Evolutionary conservation across 1,140 invertebrate genomes (phyloP).

Genomic region (Ostrea edulis): DNA sequence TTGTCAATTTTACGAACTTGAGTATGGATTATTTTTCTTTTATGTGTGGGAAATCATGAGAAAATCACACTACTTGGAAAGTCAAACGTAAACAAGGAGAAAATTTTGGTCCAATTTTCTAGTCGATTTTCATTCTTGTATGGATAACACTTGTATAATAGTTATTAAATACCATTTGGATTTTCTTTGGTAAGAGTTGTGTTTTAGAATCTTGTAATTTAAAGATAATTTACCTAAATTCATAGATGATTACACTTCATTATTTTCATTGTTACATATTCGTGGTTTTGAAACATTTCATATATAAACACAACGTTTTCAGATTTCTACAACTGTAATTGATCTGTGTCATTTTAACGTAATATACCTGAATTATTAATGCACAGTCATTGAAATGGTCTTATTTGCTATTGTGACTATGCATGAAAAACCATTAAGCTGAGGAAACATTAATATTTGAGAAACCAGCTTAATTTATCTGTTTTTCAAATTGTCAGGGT

Average conservation of each 20-base stretch:
- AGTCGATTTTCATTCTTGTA: background rate
- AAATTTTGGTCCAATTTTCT: background rate
- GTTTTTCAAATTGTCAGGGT: background rate
- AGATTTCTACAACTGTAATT: background rate
- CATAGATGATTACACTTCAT: background rate
- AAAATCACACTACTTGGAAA: conserved; percentile 19
- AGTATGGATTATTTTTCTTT: conserved; percentile 17
- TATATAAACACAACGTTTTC: conserved; percentile 7
- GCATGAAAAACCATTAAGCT: background rate
- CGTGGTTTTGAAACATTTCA: background rate
- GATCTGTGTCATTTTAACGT: conserved; percentile 11
- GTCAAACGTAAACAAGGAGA: background rate
- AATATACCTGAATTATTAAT: conserved; percentile 9
- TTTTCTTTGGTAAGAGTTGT: background rate
- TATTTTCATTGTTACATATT: background rate
- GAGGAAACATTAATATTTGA: background rate
- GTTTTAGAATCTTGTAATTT: background rate
- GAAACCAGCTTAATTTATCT: background rate
- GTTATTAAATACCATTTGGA: background rate
- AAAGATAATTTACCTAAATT: background rate
- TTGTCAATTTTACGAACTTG: conserved; percentile 19
- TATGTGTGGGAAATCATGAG: background rate
- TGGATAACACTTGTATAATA: background rate
- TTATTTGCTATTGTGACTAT: background rate
- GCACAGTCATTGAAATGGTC: background rate